A percentile compares a stretch with the other conserved stretches of the same genome.
phyloP scores from a whole-genome alignment of 1,140 invertebrate genomes.

The Physella acuta region DNA sequence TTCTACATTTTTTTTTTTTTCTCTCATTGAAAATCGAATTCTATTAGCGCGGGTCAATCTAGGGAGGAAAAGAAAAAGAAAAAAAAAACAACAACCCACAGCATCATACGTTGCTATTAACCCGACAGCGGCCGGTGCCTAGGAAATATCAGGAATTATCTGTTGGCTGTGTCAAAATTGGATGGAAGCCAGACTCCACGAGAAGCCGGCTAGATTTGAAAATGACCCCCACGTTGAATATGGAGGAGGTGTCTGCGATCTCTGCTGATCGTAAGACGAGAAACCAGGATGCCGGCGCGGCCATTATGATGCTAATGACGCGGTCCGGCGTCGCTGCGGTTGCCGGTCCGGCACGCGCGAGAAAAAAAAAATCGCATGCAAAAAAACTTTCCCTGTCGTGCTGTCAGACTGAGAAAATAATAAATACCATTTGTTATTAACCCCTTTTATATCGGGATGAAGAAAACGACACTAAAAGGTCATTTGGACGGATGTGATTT shows the following conservation, averaged over 20 bases:
- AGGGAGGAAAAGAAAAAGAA: conserved; percentile 1
- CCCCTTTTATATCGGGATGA: no score
- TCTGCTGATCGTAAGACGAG: conserved; percentile 11
- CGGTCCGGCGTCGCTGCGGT: not conserved
- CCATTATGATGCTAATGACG: conserved; percentile 1
- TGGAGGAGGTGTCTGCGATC: conserved; percentile 10
- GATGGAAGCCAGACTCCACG: conserved; percentile 17
- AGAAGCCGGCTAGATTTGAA: conserved; percentile 19
- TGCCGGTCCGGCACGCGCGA: conserved; percentile 1
- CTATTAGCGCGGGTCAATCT: conserved; percentile 24
- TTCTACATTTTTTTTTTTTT: not conserved
- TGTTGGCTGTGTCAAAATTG: conserved; percentile 10
- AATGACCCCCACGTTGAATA: conserved; percentile 17
- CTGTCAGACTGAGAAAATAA: conserved; percentile 11
- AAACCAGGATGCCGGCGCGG: not conserved
- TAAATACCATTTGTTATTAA: conserved; percentile 14
- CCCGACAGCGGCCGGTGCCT: not conserved
- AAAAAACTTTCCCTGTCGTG: not conserved
- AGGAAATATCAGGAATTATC: conserved; percentile 18
- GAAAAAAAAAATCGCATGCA: not conserved
- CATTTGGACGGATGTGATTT: not conserved
- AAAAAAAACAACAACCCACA: not conserved
- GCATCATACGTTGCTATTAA: not conserved
- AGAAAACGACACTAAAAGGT: not conserved
- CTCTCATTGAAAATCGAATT: conserved; percentile 14